These are phyloP conservation scores for Onthophagus sagittarius DNA, from an alignment of 2,888 invertebrate species.

Conservation along the genomic window DNA sequence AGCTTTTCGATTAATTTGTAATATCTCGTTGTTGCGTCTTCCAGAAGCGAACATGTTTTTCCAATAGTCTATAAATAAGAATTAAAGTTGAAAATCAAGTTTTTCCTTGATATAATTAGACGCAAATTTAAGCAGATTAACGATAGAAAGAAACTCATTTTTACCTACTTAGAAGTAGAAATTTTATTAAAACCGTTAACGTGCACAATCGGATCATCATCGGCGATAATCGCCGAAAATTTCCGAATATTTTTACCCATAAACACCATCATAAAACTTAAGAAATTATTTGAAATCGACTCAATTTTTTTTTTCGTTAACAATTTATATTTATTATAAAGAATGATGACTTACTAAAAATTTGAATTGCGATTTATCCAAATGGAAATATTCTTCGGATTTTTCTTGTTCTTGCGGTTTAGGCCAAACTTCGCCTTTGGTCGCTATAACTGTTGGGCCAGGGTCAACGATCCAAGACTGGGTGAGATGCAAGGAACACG, in stretches of 20 bases:
- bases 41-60: constrained; percentile 53
- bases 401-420: constrained; percentile 55
- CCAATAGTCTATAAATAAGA: not conserved
- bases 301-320: no score
- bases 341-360: constrained; percentile 50
- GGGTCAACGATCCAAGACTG: constrained; percentile 39
- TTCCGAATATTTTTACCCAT: no score
- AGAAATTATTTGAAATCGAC: no score
- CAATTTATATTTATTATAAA: no score
- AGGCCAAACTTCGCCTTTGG: constrained; percentile 68
- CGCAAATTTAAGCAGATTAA: not conserved
- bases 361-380: constrained; percentile 51
- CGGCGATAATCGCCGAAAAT: no score
- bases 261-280: no score
- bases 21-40: constrained; percentile 55
- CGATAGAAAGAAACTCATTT: no score
- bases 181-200: no score
- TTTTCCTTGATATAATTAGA: not conserved
- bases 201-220: no score
- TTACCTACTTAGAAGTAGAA: no score
- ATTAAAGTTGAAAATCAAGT: not conserved
- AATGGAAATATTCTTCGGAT: constrained; percentile 46
- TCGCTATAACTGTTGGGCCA: constrained; percentile 54
- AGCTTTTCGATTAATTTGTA: constrained; percentile 45
- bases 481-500: constrained; percentile 18